Evolutionary conservation across 2,888 invertebrate genomes (phyloP), one percentile per base, ranked within the genome.

Genomic region (Orthonychiurus folsomi): DNA sequence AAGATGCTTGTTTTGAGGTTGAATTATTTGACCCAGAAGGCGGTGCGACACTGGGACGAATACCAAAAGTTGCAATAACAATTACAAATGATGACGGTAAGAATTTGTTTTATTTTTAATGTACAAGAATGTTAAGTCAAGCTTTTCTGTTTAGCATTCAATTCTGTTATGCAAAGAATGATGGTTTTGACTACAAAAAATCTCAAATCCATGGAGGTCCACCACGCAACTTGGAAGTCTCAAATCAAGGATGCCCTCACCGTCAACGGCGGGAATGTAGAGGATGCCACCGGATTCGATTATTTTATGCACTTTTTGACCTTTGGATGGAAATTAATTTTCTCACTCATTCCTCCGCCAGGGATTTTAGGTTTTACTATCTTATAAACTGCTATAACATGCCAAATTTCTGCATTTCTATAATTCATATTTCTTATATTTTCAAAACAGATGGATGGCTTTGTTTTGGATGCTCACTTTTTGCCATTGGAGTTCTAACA

Each of bases 381-480:
- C n/a, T n/a, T n/a, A n/a, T n/a, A n/a, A n/a, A n/a, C n/a, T n/a
- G n/a, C n/a, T n/a, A n/a, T n/a, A n/a, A n/a, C n/a, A n/a, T n/a
- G n/a, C n/a, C n/a, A n/a, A n/a, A n/a, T n/a, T n/a, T n/a, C n/a
- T n/a, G n/a, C n/a, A n/a, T n/a, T n/a, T n/a, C n/a, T n/a, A n/a
- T n/a, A n/a, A n/a, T n/a, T n/a, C n/a, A n/a, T n/a, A n/a, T n/a
- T n/a, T n/a, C n/a, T n/a, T n/a, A n/a, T n/a, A n/a, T n/a, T n/a
- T n/a, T n/a, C n/a, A n/a, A n/a, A n/a, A n/a, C n/a, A 37, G 81
- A 81, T 20, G 83, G 83, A 0, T 84, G 82, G 82, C 74, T 81
- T 9, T 80, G 81, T 56, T 84, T 84, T 75, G 63, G 79, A 57
- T 75, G 79, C 3, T 81, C 83, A 0, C 75, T 84, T 50, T 67